Conservation (phyloP, 2,888 invertebrate genomes). For the Napeogenes sylphis region DNA sequence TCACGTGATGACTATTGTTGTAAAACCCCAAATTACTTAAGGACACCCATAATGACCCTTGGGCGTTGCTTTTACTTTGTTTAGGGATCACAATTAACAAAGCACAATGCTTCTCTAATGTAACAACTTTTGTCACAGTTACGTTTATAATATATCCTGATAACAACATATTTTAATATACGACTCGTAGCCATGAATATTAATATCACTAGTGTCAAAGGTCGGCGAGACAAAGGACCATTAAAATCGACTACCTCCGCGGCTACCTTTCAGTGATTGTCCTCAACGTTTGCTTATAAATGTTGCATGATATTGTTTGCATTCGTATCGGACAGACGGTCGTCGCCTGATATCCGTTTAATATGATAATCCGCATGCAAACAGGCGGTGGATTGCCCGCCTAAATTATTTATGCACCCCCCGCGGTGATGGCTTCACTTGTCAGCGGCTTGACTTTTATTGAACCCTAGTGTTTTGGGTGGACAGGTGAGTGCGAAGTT, state of each 20-base stretch:
- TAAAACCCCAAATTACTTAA: slow-evolving; percentile 48
- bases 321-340: slow-evolving; percentile 59
- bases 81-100: slow-evolving; percentile 46
- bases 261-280: slow-evolving; percentile 33
- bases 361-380: slow-evolving; percentile 78
- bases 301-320: slow-evolving; percentile 71
- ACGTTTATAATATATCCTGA: slow-evolving; percentile 1
- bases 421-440: slow-evolving; percentile 65
- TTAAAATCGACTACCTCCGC: slow-evolving; percentile 25
- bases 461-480: slow-evolving; percentile 50
- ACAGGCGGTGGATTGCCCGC: slow-evolving; percentile 71
- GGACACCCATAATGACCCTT: slow-evolving; percentile 46
- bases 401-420: slow-evolving; percentile 76
- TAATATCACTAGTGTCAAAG: slow-evolving; percentile 11
- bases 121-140: slow-evolving; percentile 14
- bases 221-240: slow-evolving; percentile 20
- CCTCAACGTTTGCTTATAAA: slow-evolving; percentile 59
- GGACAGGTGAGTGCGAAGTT: slow-evolving; percentile 54
- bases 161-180: background rate
- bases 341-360: slow-evolving; percentile 73
- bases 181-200: background rate
- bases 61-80: slow-evolving; percentile 47
- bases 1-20: slow-evolving; percentile 24
- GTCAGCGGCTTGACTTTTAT: slow-evolving; percentile 60
- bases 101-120: slow-evolving; percentile 23